Percentiles rank a stretch among this genome's conserved stretches.
Evolutionary conservation across 1,140 invertebrate species (phyloP).

Genomic region (Zaprionus ghesquierei): DNA sequence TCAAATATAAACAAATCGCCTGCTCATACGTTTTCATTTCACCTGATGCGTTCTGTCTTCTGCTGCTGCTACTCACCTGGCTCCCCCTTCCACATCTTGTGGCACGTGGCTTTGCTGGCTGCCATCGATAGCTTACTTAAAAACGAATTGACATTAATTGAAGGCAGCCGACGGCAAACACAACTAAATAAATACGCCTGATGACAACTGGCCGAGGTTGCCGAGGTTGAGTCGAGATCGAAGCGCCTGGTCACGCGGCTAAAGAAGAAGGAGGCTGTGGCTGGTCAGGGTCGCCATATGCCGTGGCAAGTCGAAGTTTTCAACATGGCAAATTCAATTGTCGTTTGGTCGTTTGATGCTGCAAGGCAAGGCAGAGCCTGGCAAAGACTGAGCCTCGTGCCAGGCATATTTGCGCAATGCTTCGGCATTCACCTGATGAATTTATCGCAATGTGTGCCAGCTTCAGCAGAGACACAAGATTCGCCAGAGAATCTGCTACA

Average conservation of each 20-base stretch:
- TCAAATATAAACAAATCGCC: conserved; percentile 75
- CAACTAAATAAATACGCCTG: conserved; percentile 73
- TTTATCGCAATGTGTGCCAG: conserved; percentile 77
- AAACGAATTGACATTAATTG: conserved; percentile 82
- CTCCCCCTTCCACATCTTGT: not conserved
- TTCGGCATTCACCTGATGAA: conserved; percentile 82
- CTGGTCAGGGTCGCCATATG: conserved; percentile 19
- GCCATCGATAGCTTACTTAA: conserved; percentile 79
- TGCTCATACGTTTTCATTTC: conserved; percentile 72
- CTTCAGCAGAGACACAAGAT: conserved; percentile 18
- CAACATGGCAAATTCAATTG: conserved; percentile 81
- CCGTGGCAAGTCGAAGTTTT: conserved; percentile 55
- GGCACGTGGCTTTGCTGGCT: not conserved
- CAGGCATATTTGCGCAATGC: conserved; percentile 64
- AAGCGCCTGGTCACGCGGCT: not conserved
- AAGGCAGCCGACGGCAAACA: conserved; percentile 77
- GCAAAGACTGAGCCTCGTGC: not conserved
- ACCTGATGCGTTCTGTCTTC: conserved; percentile 54
- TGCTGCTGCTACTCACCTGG: not conserved
- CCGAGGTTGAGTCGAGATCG: not conserved
- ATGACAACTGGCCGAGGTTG: conserved; percentile 65
- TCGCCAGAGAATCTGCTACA: not conserved
- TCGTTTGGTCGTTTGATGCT: conserved; percentile 80
- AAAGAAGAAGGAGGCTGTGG: not conserved
- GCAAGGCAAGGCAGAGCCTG: conserved; percentile 26